Conservation (phyloP, 2,888 invertebrate genomes). For the Athetis lepigone region DNA sequence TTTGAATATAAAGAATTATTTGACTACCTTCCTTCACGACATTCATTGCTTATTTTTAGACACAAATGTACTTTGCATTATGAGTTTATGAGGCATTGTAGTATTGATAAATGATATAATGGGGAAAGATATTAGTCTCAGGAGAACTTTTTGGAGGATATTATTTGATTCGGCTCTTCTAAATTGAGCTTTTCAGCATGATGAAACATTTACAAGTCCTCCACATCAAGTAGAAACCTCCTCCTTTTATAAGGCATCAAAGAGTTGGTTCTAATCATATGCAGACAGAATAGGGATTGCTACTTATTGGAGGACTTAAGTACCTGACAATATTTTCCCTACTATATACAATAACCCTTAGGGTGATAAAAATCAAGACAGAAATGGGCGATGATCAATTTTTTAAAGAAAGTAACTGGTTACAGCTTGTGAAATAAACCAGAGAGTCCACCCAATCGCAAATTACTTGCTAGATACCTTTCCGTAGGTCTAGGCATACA, state of each 20-base stretch:
- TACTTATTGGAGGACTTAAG: too few relatives aligned
- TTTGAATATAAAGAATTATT: slow-evolving; percentile 63
- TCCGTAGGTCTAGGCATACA: too few relatives aligned
- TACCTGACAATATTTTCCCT: too few relatives aligned
- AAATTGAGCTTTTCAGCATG: not conserved
- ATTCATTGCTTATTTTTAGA: slow-evolving; percentile 23
- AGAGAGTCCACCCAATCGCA: too few relatives aligned
- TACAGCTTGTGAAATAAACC: too few relatives aligned
- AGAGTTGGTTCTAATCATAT: not conserved
- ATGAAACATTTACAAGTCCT: not conserved
- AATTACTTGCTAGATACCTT: too few relatives aligned
- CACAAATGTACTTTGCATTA: slow-evolving; percentile 10
- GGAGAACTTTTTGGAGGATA: not conserved
- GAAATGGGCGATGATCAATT: too few relatives aligned
- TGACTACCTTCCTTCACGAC: slow-evolving; percentile 30
- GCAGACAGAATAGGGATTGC: too few relatives aligned
- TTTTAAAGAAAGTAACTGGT: too few relatives aligned
- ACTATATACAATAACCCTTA: too few relatives aligned
- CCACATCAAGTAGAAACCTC: not conserved
- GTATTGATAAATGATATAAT: slow-evolving; percentile 2
- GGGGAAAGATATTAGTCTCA: slow-evolving; percentile 2
- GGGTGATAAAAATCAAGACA: too few relatives aligned
- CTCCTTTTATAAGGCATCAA: not conserved
- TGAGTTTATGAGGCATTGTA: slow-evolving; percentile 9
- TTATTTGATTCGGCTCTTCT: not conserved